Base-by-base conservation (phyloP, 2,888 invertebrate species). In the Nomada ferruginata region DNA sequence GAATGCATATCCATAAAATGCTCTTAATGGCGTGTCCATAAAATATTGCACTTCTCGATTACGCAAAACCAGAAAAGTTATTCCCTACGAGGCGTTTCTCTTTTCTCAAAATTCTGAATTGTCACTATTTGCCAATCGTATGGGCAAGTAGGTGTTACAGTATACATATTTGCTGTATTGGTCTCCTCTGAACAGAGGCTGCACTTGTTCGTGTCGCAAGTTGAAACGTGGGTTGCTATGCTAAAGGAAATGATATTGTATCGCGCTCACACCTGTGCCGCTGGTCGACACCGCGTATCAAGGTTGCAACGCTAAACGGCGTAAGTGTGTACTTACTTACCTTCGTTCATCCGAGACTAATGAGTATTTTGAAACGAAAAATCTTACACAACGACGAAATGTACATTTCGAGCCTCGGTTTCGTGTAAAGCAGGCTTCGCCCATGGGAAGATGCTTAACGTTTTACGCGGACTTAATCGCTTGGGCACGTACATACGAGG, bases 341-440 rank as follows among this genome's bases (percentile, higher is more conserved):
- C 64, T 20, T 65, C 69, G 53, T 36, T 81, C 78, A 85, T 81
- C 76, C 74, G 44, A 78, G 71, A 79, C 70, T 78, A 83, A 80
- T 83, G 74, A 71, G 68, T 74, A 29, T 52, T 69, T 60, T 63
- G 26, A 77, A 60, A 63, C 84, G 70, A 57, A 57, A 57, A 66
- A 42, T 64, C 64, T 61, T 59, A 66, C 47, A 42, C 52, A 66
- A 57, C 26, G 52, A 50, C 59, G 26, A 66, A 15, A 26, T 10
- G 42, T 61, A 36, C 0, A 70, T 50, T 55, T 52, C 18, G 26
- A 26, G n/a, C 59, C 55, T 50, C 36, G 0, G 20, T 44, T 66
- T 71, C 53, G 53, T 42, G 20, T 42, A 44, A 36, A 36, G 5
- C 36, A 36, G 36, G 7, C 36, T 36, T 23, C 66, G n/a, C 26